Base-by-base conservation (phyloP, 2,888 invertebrate species). In the Gonocerus acuteangulatus region DNA sequence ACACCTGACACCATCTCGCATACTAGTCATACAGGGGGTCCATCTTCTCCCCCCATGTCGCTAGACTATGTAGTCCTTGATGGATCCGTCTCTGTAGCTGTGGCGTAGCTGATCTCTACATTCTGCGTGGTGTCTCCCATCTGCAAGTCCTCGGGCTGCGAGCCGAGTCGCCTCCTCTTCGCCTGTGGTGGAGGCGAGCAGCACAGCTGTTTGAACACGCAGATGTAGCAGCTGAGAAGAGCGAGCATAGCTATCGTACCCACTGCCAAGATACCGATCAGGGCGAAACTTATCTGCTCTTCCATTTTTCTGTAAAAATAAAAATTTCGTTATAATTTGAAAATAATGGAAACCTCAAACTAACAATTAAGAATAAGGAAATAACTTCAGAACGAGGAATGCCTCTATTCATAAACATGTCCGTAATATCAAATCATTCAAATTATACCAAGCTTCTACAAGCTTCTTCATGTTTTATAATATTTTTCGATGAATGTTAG, bases 161-260 rank as follows among this genome's bases (percentile, higher is more conserved):
- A 60, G 47, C 62, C 64, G 27, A 59, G 39, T 27, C 66, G 48
- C 18, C 62, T 59, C 32, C 66, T 36, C 48, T 66, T 66, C 1
- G 62, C 23, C 15, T 51, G 47, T 9, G 66, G 64, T 42, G 71
- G 79, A 1, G 54, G 54, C 42, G 54, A 54, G 65, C 84, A 84
- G 70, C 82, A 84, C 2, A 84, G 74, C 66, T 82, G 77, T 57
- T 81, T 77, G 63, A 84, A 79, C 15, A 84, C 83, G 69, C 82
- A 84, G 4, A 81, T 81, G 72, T 85, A 85, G 71, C 84, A 84
- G 71, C 81, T 76, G 1, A 84, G 75, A n/a, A 84, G 71, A 0
- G 81, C 80, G 48, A 81, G 77, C 77, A 84, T 82, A 9, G 82
- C 76, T 3, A 82, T 73, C 39, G 82, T 75, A 6, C 82, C 82